Evolutionary conservation across 2,888 invertebrate genomes (phyloP), one percentile per base, ranked within the genome.

Genomic region (Acronicta alni): DNA sequence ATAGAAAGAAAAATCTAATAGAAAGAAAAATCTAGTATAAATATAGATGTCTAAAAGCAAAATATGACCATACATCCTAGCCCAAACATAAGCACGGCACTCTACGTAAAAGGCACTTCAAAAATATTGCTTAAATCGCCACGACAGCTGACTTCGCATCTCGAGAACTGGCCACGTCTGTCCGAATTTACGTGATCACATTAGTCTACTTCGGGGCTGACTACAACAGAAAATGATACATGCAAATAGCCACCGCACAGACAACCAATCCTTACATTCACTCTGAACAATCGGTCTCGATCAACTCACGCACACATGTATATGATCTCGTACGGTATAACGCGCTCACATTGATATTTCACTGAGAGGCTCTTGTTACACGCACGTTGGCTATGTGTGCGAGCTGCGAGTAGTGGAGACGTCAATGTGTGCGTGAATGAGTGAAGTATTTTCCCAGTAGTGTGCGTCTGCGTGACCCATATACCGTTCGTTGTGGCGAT

Each of bases 181-280:
- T 57, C 61, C 52, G 38, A 54, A 55, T 58, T 37, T 32, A 47
- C 47, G 43, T 72, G 57, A 72, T 66, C 61, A 69, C 58, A 75
- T 76, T 70, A 70, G 59, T 55, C 63, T 37, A 39, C 14, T 51
- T 39, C 35, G 35, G 23, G 62, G 84, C 85, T 84, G 85, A 87
- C 82, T 83, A 77, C 84, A 77, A 81, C 81, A 81, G 80, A 88
- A 89, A 85, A 87, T 89, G 88, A 87, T 87, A 86, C 82, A 88
- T 87, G 87, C 84, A 88, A 87, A 89, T 73, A 73, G 73, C 67
- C 54, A 45, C 59, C 55, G 44, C 48, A 65, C 47, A 53, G 55
- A 74, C 71, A 59, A 58, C 62, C 72, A 66, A 66, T 70, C 52
- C 53, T 46, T 54, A 44, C 72, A 35, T 74, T 74, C 61, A 65